phyloP scores from a whole-genome alignment of 2,888 invertebrate species.

The Pollenia labialis region DNA sequence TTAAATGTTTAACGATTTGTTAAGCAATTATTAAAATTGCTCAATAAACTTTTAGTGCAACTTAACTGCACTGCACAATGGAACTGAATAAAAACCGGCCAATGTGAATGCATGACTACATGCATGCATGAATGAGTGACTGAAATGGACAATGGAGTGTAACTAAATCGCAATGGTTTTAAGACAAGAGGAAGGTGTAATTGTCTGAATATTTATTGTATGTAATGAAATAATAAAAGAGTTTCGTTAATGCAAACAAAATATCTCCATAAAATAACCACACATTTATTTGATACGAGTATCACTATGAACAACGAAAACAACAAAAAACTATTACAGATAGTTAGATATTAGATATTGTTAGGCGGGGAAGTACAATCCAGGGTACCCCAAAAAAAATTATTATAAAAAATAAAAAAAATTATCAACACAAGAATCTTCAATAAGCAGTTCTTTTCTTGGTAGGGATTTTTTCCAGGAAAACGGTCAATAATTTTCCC shows the following conservation, averaged over 20 bases:
- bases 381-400: neutral
- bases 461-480: no score
- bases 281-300: constrained; percentile 64
- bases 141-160: constrained; percentile 4
- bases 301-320: constrained; percentile 29
- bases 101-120: constrained; percentile 13
- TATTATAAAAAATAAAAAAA: neutral
- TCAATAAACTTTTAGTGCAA: constrained; percentile 69
- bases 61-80: constrained; percentile 10
- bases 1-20: constrained; percentile 73
- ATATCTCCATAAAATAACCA: constrained; percentile 67
- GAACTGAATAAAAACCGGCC: neutral
- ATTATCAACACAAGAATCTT: neutral
- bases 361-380: neutral
- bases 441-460: neutral
- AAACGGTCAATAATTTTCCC: no score
- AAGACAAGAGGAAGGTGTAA: constrained; percentile 51
- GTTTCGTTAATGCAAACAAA: constrained; percentile 54
- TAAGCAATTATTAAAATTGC: constrained; percentile 72
- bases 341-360: constrained; percentile 54
- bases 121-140: constrained; percentile 7
- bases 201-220: constrained; percentile 59
- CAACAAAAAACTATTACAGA: constrained; percentile 35
- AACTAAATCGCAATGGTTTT: constrained; percentile 34
- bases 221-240: constrained; percentile 23